Percentiles rank a stretch among this genome's conserved stretches.
Conservation (phyloP, 2,113 vertebrate species). For the Epinephelus lanceolatus region DNA sequence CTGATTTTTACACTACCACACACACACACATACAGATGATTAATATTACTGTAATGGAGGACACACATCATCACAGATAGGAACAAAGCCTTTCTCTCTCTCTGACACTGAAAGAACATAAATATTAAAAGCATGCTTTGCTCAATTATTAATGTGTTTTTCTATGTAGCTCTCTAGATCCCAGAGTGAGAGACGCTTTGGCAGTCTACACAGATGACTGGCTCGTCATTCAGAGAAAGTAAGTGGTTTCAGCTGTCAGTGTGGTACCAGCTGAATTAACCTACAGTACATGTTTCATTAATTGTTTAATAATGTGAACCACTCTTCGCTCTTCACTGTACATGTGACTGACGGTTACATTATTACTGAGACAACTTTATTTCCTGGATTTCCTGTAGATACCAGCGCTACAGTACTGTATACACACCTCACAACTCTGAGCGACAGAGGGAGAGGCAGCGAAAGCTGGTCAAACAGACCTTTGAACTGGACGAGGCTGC, state of each 20-base stretch:
- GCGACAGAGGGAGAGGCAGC: conserved; percentile 89
- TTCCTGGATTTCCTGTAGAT: conserved; percentile 76
- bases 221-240: conserved; percentile 92
- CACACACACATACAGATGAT: conserved; percentile 27
- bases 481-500: conserved; percentile 89
- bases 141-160: conserved; percentile 75
- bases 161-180: conserved; percentile 87
- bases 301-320: conserved; percentile 27
- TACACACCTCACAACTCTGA: conserved; percentile 87
- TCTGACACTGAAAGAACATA: conserved; percentile 50
- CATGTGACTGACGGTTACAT: conserved; percentile 34
- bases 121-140: conserved; percentile 69
- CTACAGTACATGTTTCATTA: conserved; percentile 15
- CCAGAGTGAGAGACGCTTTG: conserved; percentile 89
- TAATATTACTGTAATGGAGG: conserved; percentile 38
- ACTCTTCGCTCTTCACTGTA: conserved; percentile 8
- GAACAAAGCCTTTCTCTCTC: conserved; percentile 61
- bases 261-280: conserved; percentile 34
- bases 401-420: conserved; percentile 86
- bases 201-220: conserved; percentile 93
- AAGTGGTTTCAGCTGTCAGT: conserved; percentile 60
- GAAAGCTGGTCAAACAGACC: conserved; percentile 87
- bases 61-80: conserved; percentile 43
- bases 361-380: not conserved
- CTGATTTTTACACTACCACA: conserved; percentile 13